Evolutionary conservation across 2,797 vertebrate species (phyloP).

Genomic region (Nyctibius grandis): DNA sequence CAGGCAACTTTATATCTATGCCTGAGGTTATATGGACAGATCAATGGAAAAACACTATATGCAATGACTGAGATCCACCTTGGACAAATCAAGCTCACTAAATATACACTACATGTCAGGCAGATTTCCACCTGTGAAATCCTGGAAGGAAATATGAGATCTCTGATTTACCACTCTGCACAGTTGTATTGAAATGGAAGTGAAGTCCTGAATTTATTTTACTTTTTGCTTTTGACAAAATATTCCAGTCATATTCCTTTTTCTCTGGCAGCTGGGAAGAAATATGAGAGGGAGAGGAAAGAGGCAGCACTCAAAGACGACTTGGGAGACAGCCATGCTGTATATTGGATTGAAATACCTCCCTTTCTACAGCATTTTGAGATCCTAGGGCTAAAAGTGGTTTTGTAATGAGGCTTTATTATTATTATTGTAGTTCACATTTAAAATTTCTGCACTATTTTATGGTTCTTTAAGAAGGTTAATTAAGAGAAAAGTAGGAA

Average conservation of each 20-base stretch:
- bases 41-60: neutral
- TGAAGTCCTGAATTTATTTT: neutral
- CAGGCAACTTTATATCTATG: neutral
- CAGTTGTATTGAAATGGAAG: neutral
- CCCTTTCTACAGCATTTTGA: neutral
- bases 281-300: neutral
- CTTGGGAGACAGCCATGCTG: neutral
- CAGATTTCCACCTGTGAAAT: neutral
- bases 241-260: neutral
- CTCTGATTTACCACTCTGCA: neutral
- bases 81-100: neutral
- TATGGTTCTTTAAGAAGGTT: too few species aligned
- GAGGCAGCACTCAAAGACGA: neutral
- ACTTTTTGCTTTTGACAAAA: neutral
- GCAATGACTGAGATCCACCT: neutral
- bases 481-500: neutral
- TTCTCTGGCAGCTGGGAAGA: neutral
- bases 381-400: neutral
- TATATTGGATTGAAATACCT: neutral
- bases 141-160: neutral
- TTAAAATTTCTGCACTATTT: neutral
- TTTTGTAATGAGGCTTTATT: neutral
- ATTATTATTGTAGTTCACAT: neutral
- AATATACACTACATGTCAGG: neutral
- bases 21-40: neutral